Evolutionary conservation across 2,113 vertebrate species (phyloP).

Genomic region (Columba janthina): DNA sequence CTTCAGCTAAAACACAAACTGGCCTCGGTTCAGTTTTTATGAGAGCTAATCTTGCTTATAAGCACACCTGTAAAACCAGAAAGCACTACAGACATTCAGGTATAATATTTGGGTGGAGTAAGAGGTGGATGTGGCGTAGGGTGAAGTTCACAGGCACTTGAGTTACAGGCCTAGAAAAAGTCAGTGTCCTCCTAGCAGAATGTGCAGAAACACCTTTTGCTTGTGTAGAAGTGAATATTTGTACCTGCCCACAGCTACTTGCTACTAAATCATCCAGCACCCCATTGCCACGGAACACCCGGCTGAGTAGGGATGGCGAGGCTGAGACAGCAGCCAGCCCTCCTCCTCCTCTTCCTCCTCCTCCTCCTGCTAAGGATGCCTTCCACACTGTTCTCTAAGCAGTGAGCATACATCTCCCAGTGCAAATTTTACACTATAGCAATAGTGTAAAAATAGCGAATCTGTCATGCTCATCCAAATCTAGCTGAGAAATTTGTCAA

Average conservation of each 20-base stretch:
- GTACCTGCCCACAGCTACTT: neutral
- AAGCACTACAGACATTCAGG: accelerated
- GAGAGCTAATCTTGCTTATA: neutral
- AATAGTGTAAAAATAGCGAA: no score
- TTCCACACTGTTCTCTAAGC: no score
- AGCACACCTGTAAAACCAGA: neutral
- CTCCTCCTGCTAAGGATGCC: no score
- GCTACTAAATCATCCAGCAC: neutral
- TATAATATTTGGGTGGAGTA: neutral
- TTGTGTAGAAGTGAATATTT: neutral
- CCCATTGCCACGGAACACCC: accelerated
- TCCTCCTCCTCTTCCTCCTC: neutral
- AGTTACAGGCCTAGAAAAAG: neutral
- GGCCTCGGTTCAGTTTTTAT: neutral
- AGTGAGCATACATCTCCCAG: no score
- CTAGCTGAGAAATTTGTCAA: no score
- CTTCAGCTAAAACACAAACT: neutral
- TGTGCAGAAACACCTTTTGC: neutral
- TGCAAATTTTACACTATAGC: no score
- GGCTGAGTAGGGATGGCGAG: accelerated
- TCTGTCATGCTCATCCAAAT: no score
- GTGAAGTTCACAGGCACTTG: neutral
- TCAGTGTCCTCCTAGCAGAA: neutral
- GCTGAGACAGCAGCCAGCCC: neutral
- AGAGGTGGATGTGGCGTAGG: neutral